Evolutionary conservation across 2,797 vertebrate species (phyloP), one percentile per base, ranked within the genome.

Genomic region (Falco biarmicus): DNA sequence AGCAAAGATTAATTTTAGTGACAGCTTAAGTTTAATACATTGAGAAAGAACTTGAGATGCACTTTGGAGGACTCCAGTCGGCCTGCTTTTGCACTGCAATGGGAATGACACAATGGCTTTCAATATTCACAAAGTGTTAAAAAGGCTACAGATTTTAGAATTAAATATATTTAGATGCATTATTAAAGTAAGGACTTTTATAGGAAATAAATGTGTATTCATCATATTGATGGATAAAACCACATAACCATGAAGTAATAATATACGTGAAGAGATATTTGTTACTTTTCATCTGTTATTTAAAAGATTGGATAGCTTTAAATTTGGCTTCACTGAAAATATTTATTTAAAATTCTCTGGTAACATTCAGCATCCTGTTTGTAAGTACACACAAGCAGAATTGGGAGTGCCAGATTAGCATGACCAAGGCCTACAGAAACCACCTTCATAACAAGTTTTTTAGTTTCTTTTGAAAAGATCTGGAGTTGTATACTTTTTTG

Each of bases 161-260:
- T 63, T 48, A 87, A 90, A 85, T 79, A 53, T 82, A 93, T 95
- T 89, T 91, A 84, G 87, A 84, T 69, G 80, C 68, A 47, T 77
- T 90, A 94, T 84, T 94, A 64, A 87, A 89, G 24, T 84, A 83
- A 85, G 78, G 19, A 89, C 59, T 90, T 92, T 96, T 78, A 91
- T 84, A 87, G 56, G 28, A 85, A 95, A 94, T 92, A 71, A 81
- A 74, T 45, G 43, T 86, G 84, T 89, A 34, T 94, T 95, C 97
- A 97, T 98, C 97, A 97, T 94, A 98, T 97, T 97, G 97, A 98
- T 98, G 97, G 81, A 93, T 89, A 91, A 84, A 89, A 82, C 78
- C 71, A 56, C 47, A 89, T 84, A 95, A 91, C 43, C 70, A 79
- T 64, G 71, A 96, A 93, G 50, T 95, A 91, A 48, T 96, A 69